These are phyloP conservation scores for Graptemys geographica DNA, from an alignment of 2,797 vertebrate genomes.

Conservation along the genomic window DNA sequence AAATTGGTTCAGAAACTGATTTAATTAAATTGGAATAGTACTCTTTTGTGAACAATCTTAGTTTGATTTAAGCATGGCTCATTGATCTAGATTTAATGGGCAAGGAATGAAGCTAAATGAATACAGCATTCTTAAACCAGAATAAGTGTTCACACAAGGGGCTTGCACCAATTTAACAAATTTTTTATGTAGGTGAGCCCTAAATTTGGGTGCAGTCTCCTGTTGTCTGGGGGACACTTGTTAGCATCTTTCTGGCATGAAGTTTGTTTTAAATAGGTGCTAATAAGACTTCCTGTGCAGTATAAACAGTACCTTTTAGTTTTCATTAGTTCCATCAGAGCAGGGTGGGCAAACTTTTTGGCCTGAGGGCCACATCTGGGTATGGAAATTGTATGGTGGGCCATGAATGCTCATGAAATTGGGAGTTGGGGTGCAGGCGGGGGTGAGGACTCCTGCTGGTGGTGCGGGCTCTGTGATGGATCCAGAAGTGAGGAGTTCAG, in stretches of 20 bases:
- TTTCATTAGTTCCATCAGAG: background rate
- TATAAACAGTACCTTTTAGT: background rate
- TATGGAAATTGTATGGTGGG: too few species aligned
- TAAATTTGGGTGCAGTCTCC: background rate
- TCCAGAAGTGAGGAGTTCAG: too few species aligned
- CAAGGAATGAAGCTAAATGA: background rate
- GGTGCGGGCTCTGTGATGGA: too few species aligned
- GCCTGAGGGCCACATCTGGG: too few species aligned
- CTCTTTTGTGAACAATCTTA: constrained; percentile 27
- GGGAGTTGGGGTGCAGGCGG: too few species aligned
- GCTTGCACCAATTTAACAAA: background rate
- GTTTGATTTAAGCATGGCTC: background rate
- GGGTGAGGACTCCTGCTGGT: too few species aligned
- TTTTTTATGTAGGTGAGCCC: background rate
- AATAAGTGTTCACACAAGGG: background rate
- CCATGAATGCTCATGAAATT: too few species aligned
- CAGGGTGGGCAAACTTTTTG: too few species aligned
- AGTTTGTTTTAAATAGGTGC: background rate
- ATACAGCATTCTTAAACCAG: too few species aligned
- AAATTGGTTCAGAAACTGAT: background rate
- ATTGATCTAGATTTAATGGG: background rate
- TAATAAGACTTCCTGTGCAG: background rate
- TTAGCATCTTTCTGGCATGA: background rate
- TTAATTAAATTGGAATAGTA: constrained; percentile 13
- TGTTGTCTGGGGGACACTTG: background rate